A percentile compares a stretch with the other conserved stretches of the same genome.
Conservation (phyloP, 2,888 invertebrate species). For the Rhagonycha fulva region DNA sequence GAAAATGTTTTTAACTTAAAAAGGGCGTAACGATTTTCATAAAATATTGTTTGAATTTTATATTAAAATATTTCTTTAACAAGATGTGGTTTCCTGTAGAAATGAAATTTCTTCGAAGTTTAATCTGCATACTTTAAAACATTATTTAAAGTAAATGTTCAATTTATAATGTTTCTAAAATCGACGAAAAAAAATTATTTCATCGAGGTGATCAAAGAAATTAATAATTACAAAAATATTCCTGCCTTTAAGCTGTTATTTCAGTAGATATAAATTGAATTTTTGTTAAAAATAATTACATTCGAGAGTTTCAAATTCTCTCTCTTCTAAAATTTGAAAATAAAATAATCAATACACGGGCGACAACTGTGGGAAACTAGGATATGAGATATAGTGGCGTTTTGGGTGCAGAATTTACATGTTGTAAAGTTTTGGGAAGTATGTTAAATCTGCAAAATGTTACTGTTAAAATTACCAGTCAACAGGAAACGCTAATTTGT, state of each 20-base stretch:
- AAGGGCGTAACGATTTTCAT: not conserved
- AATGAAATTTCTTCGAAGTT: not conserved
- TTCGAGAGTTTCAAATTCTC: not conserved
- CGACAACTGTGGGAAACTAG: not conserved
- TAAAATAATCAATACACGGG: not conserved
- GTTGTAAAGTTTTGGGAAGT: constrained; percentile 6
- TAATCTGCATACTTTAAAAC: not conserved
- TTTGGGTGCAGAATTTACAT: constrained; percentile 3
- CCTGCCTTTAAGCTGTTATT: not conserved
- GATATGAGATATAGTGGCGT: not conserved
- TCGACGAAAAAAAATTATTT: not conserved
- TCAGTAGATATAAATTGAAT: not conserved
- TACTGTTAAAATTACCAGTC: constrained; percentile 15
- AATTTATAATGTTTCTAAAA: not conserved
- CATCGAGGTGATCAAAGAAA: not conserved
- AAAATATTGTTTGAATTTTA: not conserved
- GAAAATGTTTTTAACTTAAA: not conserved
- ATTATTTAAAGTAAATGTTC: not conserved
- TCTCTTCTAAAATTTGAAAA: not conserved
- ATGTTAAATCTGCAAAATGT: constrained; percentile 8
- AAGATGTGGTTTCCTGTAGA: not conserved
- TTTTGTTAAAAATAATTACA: not conserved
- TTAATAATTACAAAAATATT: not conserved
- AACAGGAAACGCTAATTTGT: constrained; percentile 20
- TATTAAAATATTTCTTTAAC: not conserved